Conservation (phyloP, 2,888 invertebrate species). For the Lagria hirta region DNA sequence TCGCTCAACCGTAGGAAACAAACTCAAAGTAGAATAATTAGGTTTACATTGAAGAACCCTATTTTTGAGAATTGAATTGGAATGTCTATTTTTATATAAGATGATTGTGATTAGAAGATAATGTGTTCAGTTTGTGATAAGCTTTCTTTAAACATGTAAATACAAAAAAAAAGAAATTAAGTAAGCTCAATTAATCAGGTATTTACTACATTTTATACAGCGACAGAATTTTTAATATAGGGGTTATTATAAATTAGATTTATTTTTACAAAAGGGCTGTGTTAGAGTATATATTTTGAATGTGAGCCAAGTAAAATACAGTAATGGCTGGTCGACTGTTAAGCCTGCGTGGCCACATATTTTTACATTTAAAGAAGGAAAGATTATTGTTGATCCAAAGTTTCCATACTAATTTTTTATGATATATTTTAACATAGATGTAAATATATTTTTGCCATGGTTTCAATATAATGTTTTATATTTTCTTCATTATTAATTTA, state of each 20-base stretch:
- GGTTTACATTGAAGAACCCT: too few relatives aligned
- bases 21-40: slow-evolving; percentile 2
- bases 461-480: too few relatives aligned
- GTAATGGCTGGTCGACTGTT: too few relatives aligned
- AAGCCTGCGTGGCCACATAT: too few relatives aligned
- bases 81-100: slow-evolving; percentile 14
- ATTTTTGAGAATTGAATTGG: slow-evolving; percentile 13
- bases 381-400: too few relatives aligned
- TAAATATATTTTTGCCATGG: too few relatives aligned
- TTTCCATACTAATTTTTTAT: too few relatives aligned
- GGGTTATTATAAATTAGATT: slow-evolving; percentile 25
- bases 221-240: slow-evolving; percentile 21
- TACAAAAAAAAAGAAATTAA: slow-evolving; percentile 30
- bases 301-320: slow-evolving; percentile 36
- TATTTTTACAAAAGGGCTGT: slow-evolving; percentile 30
- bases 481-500: too few relatives aligned
- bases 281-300: slow-evolving; percentile 30
- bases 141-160: slow-evolving; percentile 33
- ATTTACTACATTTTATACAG: slow-evolving; percentile 29
- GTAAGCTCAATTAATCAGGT: slow-evolving; percentile 30
- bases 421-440: too few relatives aligned
- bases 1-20: slow-evolving; percentile 3
- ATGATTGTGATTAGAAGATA: slow-evolving; percentile 29
- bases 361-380: too few relatives aligned
- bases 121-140: slow-evolving; percentile 44